A percentile compares a stretch with the other conserved stretches of the same genome.
phyloP scores from a whole-genome alignment of 2,797 vertebrate genomes.

The Lycodopsis pacificus region DNA sequence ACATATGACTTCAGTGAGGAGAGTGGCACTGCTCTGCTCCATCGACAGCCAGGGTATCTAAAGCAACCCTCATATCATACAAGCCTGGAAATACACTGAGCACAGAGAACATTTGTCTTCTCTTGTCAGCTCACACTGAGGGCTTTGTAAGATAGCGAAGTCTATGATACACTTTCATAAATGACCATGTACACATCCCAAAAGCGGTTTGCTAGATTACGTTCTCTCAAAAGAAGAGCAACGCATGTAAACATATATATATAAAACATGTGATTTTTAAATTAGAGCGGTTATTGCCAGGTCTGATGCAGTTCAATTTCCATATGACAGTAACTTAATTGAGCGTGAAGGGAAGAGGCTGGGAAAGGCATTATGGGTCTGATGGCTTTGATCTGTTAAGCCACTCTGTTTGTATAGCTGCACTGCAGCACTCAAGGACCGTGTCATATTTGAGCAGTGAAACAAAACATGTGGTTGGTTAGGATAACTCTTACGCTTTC shows the following conservation, averaged over 20 bases:
- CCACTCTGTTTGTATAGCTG: slow-evolving; percentile 70
- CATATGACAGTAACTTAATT: slow-evolving; percentile 75
- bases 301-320: slow-evolving; percentile 64
- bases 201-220: slow-evolving; percentile 18
- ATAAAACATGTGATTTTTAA: slow-evolving; percentile 60
- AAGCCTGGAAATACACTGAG: not conserved
- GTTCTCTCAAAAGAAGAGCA: slow-evolving; percentile 24
- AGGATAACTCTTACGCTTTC: slow-evolving; percentile 45
- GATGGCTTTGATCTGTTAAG: slow-evolving; percentile 75
- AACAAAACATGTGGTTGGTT: slow-evolving; percentile 75
- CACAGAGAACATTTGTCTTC: slow-evolving; percentile 25
- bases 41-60: slow-evolving; percentile 29
- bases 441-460: slow-evolving; percentile 73
- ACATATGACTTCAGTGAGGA: slow-evolving; percentile 41
- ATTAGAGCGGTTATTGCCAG: slow-evolving; percentile 46
- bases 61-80: slow-evolving; percentile 31
- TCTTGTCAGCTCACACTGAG: slow-evolving; percentile 14
- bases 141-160: slow-evolving; percentile 21
- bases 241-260: slow-evolving; percentile 51
- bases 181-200: not conserved
- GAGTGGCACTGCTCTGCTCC: slow-evolving; percentile 35
- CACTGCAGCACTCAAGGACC: slow-evolving; percentile 56
- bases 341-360: slow-evolving; percentile 68
- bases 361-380: slow-evolving; percentile 73
- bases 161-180: slow-evolving; percentile 2